These are phyloP conservation scores for Bombus waltoni DNA, from an alignment of 1,140 invertebrate genomes.

Conservation along the genomic window DNA sequence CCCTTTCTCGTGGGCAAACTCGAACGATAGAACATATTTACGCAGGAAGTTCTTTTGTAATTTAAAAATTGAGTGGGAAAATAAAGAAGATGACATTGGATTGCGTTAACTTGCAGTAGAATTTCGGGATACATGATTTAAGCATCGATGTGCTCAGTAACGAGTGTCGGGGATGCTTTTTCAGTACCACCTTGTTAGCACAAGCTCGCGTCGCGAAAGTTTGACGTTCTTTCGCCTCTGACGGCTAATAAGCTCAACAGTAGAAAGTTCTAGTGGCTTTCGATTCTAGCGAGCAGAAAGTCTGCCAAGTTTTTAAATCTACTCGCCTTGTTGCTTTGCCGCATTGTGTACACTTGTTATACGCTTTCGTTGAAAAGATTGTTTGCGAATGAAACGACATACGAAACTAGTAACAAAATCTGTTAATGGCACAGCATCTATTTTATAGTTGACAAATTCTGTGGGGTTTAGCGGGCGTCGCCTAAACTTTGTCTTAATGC, in stretches of 20 bases:
- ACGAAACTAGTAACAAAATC: neutral
- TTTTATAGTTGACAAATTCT: no score
- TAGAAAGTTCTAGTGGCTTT: neutral
- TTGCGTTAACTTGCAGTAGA: neutral
- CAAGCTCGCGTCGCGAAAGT: neutral
- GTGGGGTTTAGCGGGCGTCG: no score
- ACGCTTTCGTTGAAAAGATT: neutral
- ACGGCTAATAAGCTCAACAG: conserved; percentile 12
- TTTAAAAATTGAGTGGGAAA: neutral
- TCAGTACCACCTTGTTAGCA: neutral
- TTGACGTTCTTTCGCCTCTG: neutral
- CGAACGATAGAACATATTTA: neutral
- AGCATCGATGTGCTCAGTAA: neutral
- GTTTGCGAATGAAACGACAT: neutral
- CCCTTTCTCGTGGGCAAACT: neutral
- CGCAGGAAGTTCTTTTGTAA: no score
- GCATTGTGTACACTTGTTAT: no score
- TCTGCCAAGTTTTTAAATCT: conserved; percentile 1
- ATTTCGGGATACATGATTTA: neutral
- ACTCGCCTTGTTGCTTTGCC: neutral
- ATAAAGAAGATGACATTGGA: neutral
- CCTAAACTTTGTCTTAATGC: no score
- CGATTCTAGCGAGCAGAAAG: neutral
- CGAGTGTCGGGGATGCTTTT: neutral
- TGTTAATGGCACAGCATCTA: no score